Percentiles rank a stretch among this genome's conserved stretches.
Evolutionary conservation across 2,888 invertebrate species (phyloP).

Genomic region (Dexiosoma caninum): DNA sequence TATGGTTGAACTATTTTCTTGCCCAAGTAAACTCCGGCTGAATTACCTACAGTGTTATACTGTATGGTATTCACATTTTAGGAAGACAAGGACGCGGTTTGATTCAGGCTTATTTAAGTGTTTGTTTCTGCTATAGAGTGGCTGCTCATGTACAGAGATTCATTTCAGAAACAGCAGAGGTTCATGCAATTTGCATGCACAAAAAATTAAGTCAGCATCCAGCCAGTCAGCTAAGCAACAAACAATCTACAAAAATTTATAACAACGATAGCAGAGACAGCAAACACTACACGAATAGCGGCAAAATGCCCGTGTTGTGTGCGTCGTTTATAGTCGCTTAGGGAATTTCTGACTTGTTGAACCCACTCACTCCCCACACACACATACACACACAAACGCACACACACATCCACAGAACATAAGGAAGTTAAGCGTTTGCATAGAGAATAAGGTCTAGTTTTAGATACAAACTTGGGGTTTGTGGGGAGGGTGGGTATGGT

Average conservation of each 20-base stretch:
- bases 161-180: slow-evolving; percentile 43
- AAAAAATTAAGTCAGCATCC: slow-evolving; percentile 51
- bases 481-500: not conserved
- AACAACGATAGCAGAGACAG: slow-evolving; percentile 5
- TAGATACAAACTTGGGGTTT: not conserved
- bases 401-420: not conserved
- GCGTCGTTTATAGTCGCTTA: slow-evolving; percentile 42
- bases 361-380: not conserved
- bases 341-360: slow-evolving; percentile 29
- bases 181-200: slow-evolving; percentile 61
- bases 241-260: slow-evolving; percentile 18
- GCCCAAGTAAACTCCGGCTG: slow-evolving; percentile 10
- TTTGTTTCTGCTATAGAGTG: slow-evolving; percentile 3
- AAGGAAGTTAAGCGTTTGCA: slow-evolving; percentile 10
- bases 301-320: slow-evolving; percentile 25
- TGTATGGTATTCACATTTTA: not conserved
- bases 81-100: slow-evolving; percentile 26
- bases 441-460: not conserved
- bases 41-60: slow-evolving; percentile 23
- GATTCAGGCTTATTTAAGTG: slow-evolving; percentile 30
- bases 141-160: slow-evolving; percentile 18
- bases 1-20: not conserved
- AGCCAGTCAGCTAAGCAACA: slow-evolving; percentile 12
- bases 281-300: not conserved
- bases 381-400: not conserved